These are phyloP conservation scores for Empidonax traillii DNA, from an alignment of 2,113 vertebrate genomes.

Conservation along the genomic window DNA sequence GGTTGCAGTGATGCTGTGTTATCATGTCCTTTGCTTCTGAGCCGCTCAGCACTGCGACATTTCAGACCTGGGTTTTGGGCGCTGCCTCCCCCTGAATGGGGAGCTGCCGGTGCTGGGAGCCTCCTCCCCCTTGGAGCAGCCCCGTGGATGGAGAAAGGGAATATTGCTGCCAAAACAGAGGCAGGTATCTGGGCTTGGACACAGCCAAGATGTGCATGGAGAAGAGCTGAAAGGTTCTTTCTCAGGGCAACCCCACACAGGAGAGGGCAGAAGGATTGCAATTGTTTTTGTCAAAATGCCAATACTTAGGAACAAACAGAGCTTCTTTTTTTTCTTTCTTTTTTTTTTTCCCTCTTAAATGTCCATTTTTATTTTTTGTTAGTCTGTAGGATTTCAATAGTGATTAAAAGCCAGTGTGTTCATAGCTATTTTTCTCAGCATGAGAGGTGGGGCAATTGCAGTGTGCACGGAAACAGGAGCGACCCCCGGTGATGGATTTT, in stretches of 20 bases:
- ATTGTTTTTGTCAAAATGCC: neutral
- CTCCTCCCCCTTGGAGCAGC: neutral
- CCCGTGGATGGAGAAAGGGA: neutral
- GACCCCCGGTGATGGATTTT: fast-evolving
- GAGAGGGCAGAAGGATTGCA: neutral
- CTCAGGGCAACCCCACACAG: no score
- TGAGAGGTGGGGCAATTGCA: neutral
- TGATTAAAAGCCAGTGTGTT: neutral
- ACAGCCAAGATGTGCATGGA: neutral
- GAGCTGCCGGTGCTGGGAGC: neutral
- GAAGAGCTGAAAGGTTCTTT: neutral
- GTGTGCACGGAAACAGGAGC: neutral
- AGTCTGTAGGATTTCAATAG: neutral
- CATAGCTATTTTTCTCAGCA: neutral
- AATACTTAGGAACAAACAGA: neutral
- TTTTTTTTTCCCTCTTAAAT: neutral
- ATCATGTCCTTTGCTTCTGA: slow-evolving; percentile 56
- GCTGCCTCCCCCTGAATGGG: fast-evolving
- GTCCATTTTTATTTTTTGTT: neutral
- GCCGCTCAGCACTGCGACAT: neutral
- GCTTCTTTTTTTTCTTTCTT: neutral
- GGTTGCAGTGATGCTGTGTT: slow-evolving; percentile 9
- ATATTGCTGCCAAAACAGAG: neutral
- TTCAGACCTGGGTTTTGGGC: slow-evolving; percentile 22
- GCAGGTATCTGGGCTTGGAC: neutral